phyloP scores from a whole-genome alignment of 2,113 vertebrate species.

The Rallus limicola region DNA sequence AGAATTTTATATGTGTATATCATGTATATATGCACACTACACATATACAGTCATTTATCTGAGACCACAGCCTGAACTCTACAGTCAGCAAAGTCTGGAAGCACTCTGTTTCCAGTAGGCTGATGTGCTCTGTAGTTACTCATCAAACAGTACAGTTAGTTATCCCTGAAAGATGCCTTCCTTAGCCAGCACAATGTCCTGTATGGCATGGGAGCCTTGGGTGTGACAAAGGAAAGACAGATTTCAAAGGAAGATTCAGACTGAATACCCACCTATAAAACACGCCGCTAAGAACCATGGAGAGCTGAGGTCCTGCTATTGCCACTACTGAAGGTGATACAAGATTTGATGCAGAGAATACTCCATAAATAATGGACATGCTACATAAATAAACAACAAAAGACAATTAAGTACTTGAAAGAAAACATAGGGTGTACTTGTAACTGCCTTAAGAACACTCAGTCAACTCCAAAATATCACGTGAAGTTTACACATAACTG shows the following conservation, averaged over 20 bases:
- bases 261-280: conserved; percentile 89
- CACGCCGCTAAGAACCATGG: conserved; percentile 91
- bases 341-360: conserved; percentile 94
- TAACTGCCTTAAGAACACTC: background rate
- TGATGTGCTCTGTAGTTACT: background rate
- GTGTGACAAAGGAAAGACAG: background rate
- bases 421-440: background rate
- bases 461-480: background rate
- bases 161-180: background rate
- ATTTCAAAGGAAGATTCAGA: background rate
- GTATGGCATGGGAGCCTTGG: background rate
- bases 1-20: background rate
- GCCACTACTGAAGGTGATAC: conserved; percentile 93
- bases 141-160: background rate
- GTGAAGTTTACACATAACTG: background rate
- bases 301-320: conserved; percentile 87
- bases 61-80: background rate
- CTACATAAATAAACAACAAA: conserved; percentile 67
- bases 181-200: background rate
- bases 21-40: background rate
- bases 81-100: background rate
- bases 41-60: background rate
- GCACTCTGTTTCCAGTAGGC: background rate
- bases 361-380: conserved; percentile 96
- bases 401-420: background rate